A percentile compares a stretch with the other conserved stretches of the same genome.
Evolutionary conservation across 2,113 vertebrate genomes (phyloP).

Genomic region (Galbula dea): DNA sequence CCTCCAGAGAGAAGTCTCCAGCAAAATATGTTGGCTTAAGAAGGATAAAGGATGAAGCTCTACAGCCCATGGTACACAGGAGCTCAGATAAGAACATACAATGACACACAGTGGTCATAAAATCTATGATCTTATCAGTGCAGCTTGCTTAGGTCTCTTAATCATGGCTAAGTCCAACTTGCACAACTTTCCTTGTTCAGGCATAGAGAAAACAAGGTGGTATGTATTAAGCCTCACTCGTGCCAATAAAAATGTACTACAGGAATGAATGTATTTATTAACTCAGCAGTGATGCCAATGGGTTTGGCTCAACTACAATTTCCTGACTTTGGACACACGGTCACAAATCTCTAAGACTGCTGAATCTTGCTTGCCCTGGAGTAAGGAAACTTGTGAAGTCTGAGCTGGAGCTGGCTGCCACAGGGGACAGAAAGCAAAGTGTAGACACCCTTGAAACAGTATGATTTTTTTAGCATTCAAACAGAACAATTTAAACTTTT

Average conservation of each 20-base stretch:
- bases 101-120: background rate
- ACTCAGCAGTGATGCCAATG: constrained; percentile 25
- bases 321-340: constrained; percentile 6
- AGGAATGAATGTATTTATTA: constrained; percentile 51
- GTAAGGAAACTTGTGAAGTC: background rate
- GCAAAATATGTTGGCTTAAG: background rate
- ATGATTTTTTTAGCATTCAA: background rate
- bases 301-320: constrained; percentile 11
- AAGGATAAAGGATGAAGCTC: constrained; percentile 2
- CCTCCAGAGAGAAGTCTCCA: background rate
- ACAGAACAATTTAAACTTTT: background rate
- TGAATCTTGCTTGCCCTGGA: constrained; percentile 2
- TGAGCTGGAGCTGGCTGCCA: constrained; percentile 5
- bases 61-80: background rate
- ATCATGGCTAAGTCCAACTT: background rate
- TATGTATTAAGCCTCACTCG: background rate
- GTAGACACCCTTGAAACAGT: background rate
- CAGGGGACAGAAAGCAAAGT: background rate
- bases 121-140: background rate
- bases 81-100: background rate
- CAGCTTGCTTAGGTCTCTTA: background rate
- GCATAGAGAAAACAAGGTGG: constrained; percentile 18
- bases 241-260: constrained; percentile 48
- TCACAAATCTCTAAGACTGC: background rate
- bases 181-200: constrained; percentile 12